Conservation (phyloP, 2,113 vertebrate genomes). For the Atrichornis clamosus region DNA sequence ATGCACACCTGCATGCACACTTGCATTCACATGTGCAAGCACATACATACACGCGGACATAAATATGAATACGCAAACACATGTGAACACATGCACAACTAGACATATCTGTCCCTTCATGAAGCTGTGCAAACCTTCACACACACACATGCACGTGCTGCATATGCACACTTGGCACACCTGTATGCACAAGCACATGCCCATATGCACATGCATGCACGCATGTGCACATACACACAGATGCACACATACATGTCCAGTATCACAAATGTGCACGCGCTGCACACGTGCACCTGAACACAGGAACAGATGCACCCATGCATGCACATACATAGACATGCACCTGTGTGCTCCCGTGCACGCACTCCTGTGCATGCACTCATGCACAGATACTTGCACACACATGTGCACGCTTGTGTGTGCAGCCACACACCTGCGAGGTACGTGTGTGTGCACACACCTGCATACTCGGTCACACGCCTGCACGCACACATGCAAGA, state of each 20-base stretch:
- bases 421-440: background rate
- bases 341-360: background rate
- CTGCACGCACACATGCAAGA: too few species aligned
- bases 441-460: too few species aligned
- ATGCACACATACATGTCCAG: accelerated
- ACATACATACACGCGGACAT: background rate
- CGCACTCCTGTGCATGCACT: background rate
- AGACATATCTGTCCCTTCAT: too few species aligned
- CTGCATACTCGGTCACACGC: too few species aligned
- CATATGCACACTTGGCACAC: too few species aligned
- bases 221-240: background rate
- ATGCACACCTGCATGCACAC: accelerated
- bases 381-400: background rate
- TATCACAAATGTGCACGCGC: too few species aligned
- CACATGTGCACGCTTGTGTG: accelerated
- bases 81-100: too few species aligned
- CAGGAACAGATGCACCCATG: background rate
- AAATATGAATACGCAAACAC: background rate
- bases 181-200: background rate
- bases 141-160: accelerated
- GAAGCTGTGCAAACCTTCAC: background rate
- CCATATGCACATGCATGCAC: background rate
- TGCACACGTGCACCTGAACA: background rate
- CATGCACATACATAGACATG: background rate
- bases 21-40: background rate